These are phyloP conservation scores for Lithobates pipiens DNA, from an alignment of 2,797 vertebrate genomes.

Conservation along the genomic window DNA sequence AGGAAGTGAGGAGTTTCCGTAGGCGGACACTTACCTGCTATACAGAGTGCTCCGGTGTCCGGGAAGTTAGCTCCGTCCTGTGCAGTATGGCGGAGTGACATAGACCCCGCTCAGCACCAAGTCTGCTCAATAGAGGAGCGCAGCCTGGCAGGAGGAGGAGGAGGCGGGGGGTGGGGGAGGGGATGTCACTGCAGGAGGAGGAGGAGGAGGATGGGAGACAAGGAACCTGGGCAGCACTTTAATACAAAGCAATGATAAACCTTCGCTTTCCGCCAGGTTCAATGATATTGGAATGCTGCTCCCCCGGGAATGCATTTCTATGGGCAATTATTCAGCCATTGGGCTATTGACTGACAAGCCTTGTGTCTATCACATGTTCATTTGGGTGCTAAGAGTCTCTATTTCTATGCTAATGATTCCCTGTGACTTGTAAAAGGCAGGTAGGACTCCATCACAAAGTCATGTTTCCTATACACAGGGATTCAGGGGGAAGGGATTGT, in stretches of 20 bases:
- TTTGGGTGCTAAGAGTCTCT: too few relatives aligned
- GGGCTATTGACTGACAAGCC: too few relatives aligned
- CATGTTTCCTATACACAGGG: too few relatives aligned
- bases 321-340: too few relatives aligned
- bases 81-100: conserved; percentile 44
- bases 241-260: background rate
- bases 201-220: background rate
- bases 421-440: too few relatives aligned
- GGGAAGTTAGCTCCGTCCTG: background rate
- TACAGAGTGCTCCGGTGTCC: too few relatives aligned
- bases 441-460: too few relatives aligned
- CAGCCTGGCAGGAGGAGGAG: background rate
- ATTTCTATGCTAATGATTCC: too few relatives aligned
- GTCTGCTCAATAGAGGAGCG: background rate
- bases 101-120: conserved; percentile 4
- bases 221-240: background rate
- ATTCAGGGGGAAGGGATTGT: too few relatives aligned
- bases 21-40: conserved; percentile 18
- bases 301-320: background rate
- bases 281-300: background rate
- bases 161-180: conserved; percentile 17
- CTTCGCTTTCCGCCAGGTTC: conserved; percentile 4
- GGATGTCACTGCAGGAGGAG: conserved; percentile 40
- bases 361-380: too few relatives aligned
- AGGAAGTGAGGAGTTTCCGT: too few relatives aligned